Base-by-base conservation (phyloP, 2,888 invertebrate species). In the Nomada ferruginata region DNA sequence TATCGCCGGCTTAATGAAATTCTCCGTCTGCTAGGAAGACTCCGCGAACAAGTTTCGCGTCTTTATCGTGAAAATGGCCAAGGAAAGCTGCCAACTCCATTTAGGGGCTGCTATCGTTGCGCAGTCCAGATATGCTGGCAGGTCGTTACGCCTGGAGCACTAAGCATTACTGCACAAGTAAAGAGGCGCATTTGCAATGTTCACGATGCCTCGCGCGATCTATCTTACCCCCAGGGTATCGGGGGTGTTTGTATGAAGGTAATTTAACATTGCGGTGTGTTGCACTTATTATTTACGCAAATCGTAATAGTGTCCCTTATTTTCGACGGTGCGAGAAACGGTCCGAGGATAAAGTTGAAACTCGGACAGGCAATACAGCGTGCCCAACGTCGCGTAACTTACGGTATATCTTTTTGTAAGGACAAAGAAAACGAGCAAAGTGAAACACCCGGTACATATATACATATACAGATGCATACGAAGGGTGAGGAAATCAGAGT, bases 1-100 rank as follows among this genome's bases (percentile, higher is more conserved):
- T 85, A 86, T 87, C 85, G 74, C 85, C 64, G 73, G 76, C 79
- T 87, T 87, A 87, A 87, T 87, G 85, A 87, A 87, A 87, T 87
- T 87, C 85, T 77, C 79, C 85, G 83, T 86, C 87, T 87, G 85
- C 60, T 68, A n/a, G 66, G 76, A 64, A 76, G 73, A 55, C 80
- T 68, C 63, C 13, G 69, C 55, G 64, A 64, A 66, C 69, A 77
- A 81, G 52, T 85, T 87, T 36, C 61, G 81, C 64, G 75, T 87
- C 86, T 87, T 87, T 87, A 87, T 87, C 87, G 83, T 47, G 85
- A 79, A 71, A 87, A 85, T 79, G 84, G 84, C 29, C 71, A 70
- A 80, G 83, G 72, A 76, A 70, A 87, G 80, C 85, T 79, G 87
- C 86, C 85, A 82, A 77, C 66, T 77, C 79, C 84, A 75, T 87